phyloP scores from a whole-genome alignment of 2,888 invertebrate genomes.

The Sarcophaga carnaria region DNA sequence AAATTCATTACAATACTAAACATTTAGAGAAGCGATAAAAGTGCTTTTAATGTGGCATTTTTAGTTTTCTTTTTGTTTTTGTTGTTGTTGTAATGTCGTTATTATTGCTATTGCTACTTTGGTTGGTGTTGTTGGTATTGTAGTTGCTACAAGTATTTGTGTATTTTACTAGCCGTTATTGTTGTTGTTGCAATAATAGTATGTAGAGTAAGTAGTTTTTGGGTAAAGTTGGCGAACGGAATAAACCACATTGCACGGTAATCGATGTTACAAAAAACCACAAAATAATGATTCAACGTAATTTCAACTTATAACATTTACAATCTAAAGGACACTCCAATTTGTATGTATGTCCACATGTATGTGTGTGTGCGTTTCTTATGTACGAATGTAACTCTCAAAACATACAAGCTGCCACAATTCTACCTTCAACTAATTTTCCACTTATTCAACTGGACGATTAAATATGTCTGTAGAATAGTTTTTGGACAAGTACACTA shows the following conservation, averaged over 20 bases:
- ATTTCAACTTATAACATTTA: constrained; percentile 49
- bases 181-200: constrained; percentile 8
- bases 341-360: neutral
- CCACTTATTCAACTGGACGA: constrained; percentile 21
- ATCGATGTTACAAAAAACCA: constrained; percentile 60
- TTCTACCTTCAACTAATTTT: constrained; percentile 22
- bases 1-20: constrained; percentile 67
- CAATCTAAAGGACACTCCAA: constrained; percentile 40
- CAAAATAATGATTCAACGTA: constrained; percentile 64
- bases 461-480: constrained; percentile 34
- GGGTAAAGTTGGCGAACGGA: constrained; percentile 49
- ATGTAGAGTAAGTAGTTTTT: constrained; percentile 41
- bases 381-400: neutral
- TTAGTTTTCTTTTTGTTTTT: neutral
- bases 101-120: constrained; percentile 15
- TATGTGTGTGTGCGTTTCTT: neutral
- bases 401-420: neutral
- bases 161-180: neutral
- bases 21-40: constrained; percentile 65
- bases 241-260: constrained; percentile 60
- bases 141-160: constrained; percentile 8
- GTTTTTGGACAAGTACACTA: neutral
- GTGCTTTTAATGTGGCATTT: constrained; percentile 61
- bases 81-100: constrained; percentile 37
- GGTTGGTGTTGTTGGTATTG: constrained; percentile 19